These are phyloP conservation scores for Eustalomyia histrio DNA, from an alignment of 2,888 invertebrate species.

Conservation along the genomic window DNA sequence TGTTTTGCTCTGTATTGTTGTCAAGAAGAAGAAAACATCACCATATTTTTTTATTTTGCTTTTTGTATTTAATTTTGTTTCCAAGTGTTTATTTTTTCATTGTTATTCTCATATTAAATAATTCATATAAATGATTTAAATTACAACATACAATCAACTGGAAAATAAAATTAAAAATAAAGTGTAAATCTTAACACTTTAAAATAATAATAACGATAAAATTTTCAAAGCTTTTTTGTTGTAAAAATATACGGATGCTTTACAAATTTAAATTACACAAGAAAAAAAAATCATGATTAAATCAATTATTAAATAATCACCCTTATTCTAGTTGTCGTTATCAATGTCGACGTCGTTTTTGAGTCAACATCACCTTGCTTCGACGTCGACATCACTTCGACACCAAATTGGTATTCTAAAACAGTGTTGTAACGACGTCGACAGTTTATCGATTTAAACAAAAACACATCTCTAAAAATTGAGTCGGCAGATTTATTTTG, in stretches of 20 bases:
- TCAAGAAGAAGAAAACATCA: conserved; percentile 11
- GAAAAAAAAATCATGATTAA: no score
- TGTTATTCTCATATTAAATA: conserved; percentile 8
- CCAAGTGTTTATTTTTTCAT: conserved; percentile 3
- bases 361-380: no score
- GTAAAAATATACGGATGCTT: conserved; percentile 8
- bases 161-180: conserved; percentile 1
- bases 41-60: background rate
- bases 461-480: no score
- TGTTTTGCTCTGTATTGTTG: conserved; percentile 4
- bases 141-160: conserved; percentile 10
- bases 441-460: no score
- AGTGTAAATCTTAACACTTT: conserved; percentile 8
- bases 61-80: background rate
- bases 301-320: no score
- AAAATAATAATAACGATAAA: background rate
- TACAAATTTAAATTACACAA: background rate
- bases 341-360: no score
- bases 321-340: no score
- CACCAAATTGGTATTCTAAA: no score
- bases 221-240: background rate
- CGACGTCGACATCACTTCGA: no score
- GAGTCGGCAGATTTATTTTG: no score
- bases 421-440: no score
- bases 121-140: conserved; percentile 25